Conservation (phyloP, 1,140 invertebrate species). For the Danaus melanippus region DNA sequence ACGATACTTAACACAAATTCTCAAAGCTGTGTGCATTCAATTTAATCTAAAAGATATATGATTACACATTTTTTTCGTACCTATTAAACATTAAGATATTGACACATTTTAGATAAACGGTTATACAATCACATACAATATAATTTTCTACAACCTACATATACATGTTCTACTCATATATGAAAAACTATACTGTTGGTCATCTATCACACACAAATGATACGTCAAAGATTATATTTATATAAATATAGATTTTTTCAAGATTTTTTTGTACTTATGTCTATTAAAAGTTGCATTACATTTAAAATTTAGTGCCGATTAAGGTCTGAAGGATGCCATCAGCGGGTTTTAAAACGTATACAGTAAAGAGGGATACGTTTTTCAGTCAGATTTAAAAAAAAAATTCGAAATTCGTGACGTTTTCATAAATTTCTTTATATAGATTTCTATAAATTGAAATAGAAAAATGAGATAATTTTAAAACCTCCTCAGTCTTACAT, state of each 20-base stretch:
- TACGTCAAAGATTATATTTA: constrained; percentile 13
- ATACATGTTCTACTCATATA: too few relatives aligned
- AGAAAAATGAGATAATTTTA: constrained; percentile 56
- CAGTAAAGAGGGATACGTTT: constrained; percentile 18
- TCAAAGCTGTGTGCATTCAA: not conserved
- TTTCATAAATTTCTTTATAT: constrained; percentile 20
- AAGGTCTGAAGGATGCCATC: too few relatives aligned
- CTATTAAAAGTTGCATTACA: too few relatives aligned
- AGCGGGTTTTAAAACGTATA: constrained; percentile 12
- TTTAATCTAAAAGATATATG: not conserved
- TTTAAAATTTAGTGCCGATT: too few relatives aligned
- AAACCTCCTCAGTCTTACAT: constrained; percentile 55
- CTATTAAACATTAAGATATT: not conserved
- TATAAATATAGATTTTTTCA: constrained; percentile 5
- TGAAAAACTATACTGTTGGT: too few relatives aligned
- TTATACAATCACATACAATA: constrained; percentile 1
- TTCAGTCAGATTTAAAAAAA: constrained; percentile 23
- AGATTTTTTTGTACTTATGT: not conserved
- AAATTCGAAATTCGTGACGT: constrained; percentile 20
- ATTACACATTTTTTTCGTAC: not conserved
- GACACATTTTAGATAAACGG: constrained; percentile 1
- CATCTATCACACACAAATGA: constrained; percentile 2
- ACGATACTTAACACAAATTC: constrained; percentile 5
- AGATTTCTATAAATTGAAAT: constrained; percentile 37
- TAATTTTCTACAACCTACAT: not conserved